phyloP scores from a whole-genome alignment of 1,140 invertebrate genomes.

The Drosophila bocqueti region DNA sequence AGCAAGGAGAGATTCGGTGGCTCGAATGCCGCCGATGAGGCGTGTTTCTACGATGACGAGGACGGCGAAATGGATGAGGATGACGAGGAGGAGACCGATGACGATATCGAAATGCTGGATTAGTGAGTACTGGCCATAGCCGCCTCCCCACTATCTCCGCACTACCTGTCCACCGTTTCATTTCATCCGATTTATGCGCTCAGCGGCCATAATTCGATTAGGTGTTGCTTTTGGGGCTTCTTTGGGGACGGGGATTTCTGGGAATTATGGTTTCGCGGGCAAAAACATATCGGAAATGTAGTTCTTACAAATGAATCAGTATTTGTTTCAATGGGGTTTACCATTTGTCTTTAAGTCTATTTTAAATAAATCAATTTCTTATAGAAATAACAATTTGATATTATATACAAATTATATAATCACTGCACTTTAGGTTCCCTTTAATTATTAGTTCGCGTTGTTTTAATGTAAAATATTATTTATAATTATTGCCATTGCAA shows the following conservation, averaged over 20 bases:
- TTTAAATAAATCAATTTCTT: too few species aligned
- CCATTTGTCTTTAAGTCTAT: too few species aligned
- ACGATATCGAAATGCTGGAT: slow-evolving; percentile 78
- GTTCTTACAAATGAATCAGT: not conserved
- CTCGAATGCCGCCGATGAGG: slow-evolving; percentile 44
- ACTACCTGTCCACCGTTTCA: not conserved
- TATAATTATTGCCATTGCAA: too few species aligned
- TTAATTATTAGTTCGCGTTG: too few species aligned
- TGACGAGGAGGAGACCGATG: slow-evolving; percentile 60
- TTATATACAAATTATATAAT: too few species aligned
- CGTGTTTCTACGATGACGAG: slow-evolving; percentile 56
- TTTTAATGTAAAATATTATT: too few species aligned
- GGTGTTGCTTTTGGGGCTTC: slow-evolving; percentile 30
- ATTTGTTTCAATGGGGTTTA: too few species aligned
- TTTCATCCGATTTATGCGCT: slow-evolving; percentile 7
- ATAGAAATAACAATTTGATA: not conserved
- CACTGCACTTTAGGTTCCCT: too few species aligned
- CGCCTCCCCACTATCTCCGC: not conserved
- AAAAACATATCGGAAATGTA: not conserved
- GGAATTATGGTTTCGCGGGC: slow-evolving; percentile 8
- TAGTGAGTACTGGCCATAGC: slow-evolving; percentile 60
- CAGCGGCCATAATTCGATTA: slow-evolving; percentile 34
- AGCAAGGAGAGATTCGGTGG: slow-evolving; percentile 53
- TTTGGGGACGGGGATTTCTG: not conserved
- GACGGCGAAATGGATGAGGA: slow-evolving; percentile 25